Conservation (phyloP, 1,140 invertebrate species). For the Drosophila ananassae region DNA sequence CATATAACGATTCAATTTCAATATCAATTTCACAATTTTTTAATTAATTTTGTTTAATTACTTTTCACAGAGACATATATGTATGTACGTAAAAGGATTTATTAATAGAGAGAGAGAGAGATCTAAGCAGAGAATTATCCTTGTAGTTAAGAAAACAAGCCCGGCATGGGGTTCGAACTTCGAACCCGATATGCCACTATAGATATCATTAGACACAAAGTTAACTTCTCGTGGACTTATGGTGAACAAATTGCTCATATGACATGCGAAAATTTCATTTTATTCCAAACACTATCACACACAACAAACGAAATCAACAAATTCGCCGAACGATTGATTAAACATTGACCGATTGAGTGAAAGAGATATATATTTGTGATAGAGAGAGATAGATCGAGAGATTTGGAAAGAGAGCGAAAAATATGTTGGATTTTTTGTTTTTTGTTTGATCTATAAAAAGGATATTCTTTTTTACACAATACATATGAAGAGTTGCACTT, state of each 20-base stretch:
- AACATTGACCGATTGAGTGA: slow-evolving; percentile 51
- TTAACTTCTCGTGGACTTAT: slow-evolving; percentile 32
- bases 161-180: slow-evolving; percentile 18
- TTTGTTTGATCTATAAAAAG: slow-evolving; percentile 57
- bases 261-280: slow-evolving; percentile 49
- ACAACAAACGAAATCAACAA: slow-evolving; percentile 77
- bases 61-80: slow-evolving; percentile 55
- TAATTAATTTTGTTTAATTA: slow-evolving; percentile 46
- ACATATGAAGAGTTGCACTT: slow-evolving; percentile 64
- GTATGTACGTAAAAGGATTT: slow-evolving; percentile 51
- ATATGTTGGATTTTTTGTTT: slow-evolving; percentile 35
- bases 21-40: slow-evolving; percentile 6
- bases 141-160: slow-evolving; percentile 36
- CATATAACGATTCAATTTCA: slow-evolving; percentile 58
- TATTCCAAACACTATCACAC: slow-evolving; percentile 65
- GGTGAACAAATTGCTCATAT: slow-evolving; percentile 59
- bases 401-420: slow-evolving; percentile 52
- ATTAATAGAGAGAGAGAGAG: slow-evolving; percentile 27
- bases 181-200: slow-evolving; percentile 5
- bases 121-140: slow-evolving; percentile 54
- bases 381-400: slow-evolving; percentile 9
- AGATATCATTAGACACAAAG: slow-evolving; percentile 64
- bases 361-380: slow-evolving; percentile 39
- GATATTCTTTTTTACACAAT: slow-evolving; percentile 69
- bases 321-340: slow-evolving; percentile 61